Evolutionary conservation across 2,888 invertebrate genomes (phyloP).

Genomic region (Ectobius pallidus): DNA sequence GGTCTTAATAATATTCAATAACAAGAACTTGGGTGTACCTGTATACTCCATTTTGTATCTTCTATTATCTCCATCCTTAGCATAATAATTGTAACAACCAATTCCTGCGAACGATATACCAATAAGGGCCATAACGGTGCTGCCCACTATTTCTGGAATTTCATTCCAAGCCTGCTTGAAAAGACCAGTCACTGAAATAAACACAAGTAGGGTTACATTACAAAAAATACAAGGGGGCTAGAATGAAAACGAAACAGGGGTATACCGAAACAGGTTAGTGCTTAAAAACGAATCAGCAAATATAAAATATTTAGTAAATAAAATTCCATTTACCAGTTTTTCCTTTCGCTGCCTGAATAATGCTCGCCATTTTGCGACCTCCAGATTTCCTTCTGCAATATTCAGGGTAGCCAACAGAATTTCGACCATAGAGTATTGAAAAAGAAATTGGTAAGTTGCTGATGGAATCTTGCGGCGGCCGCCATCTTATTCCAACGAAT

Average conservation of each 20-base stretch:
- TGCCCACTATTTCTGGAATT: slow-evolving; percentile 73
- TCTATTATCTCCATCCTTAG: slow-evolving; percentile 69
- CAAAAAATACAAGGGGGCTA: neutral
- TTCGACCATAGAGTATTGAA: neutral
- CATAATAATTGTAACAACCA: slow-evolving; percentile 60
- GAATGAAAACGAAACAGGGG: neutral
- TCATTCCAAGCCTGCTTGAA: slow-evolving; percentile 65
- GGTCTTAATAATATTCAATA: no score
- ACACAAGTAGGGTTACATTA: neutral
- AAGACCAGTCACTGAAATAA: slow-evolving; percentile 49
- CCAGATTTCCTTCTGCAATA: neutral
- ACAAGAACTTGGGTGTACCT: no score
- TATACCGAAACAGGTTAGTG: neutral
- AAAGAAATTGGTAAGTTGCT: neutral
- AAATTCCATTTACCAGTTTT: neutral
- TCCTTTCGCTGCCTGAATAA: neutral
- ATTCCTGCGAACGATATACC: slow-evolving; percentile 61
- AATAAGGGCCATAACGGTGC: slow-evolving; percentile 62
- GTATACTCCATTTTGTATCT: slow-evolving; percentile 68
- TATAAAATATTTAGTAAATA: neutral
- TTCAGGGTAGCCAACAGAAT: neutral
- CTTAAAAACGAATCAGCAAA: neutral
- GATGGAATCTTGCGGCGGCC: neutral
- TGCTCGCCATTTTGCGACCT: neutral
- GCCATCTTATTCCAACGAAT: neutral